These are phyloP conservation scores for Zygaena filipendulae DNA, from an alignment of 2,888 invertebrate species.

Conservation along the genomic window DNA sequence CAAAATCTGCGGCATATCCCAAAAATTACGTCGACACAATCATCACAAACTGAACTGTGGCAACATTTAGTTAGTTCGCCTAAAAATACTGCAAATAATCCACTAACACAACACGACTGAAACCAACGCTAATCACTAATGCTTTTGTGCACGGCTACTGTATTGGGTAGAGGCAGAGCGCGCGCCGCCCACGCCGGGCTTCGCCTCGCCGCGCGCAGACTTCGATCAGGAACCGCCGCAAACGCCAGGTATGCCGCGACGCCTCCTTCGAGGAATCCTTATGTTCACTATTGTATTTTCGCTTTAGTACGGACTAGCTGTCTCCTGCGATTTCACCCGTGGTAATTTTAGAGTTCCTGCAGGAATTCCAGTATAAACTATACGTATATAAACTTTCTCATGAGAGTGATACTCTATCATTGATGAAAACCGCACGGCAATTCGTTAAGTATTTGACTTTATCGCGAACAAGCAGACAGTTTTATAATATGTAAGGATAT, in stretches of 20 bases:
- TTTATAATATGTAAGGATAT: no score
- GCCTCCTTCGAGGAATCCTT: no score
- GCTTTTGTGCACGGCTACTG: no score
- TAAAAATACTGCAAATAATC: no score
- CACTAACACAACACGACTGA: slow-evolving; percentile 9
- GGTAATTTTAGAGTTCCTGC: neutral
- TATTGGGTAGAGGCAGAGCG: slow-evolving; percentile 39
- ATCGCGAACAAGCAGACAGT: no score
- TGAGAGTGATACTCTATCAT: no score
- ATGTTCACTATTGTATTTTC: neutral
- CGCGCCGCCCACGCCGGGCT: slow-evolving; percentile 22
- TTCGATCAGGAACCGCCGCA: slow-evolving; percentile 40
- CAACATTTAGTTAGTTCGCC: slow-evolving; percentile 7
- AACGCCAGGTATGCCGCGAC: slow-evolving; percentile 45
- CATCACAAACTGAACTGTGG: neutral
- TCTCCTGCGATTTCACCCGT: neutral
- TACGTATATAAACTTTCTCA: no score
- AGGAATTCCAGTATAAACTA: no score
- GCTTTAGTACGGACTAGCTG: neutral
- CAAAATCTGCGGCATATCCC: no score
- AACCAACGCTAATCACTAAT: no score
- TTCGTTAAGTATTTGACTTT: no score
- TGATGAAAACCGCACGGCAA: no score
- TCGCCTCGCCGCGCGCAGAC: slow-evolving; percentile 32
- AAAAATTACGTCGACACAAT: neutral